These are phyloP conservation scores for Bombyx mandarina DNA, from an alignment of 1,140 invertebrate genomes.

Conservation along the genomic window DNA sequence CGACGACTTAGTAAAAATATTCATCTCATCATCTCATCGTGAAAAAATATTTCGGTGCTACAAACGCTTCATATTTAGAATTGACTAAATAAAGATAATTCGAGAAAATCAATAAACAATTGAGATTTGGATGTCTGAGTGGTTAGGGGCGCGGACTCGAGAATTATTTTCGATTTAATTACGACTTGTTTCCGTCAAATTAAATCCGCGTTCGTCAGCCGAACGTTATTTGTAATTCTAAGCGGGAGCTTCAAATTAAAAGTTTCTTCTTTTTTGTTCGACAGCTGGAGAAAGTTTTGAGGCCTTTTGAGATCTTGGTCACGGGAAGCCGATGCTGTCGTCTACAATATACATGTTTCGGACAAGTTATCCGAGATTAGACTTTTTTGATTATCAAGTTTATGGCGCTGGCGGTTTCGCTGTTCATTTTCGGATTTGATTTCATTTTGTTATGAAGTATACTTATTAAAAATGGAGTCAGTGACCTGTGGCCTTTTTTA, in stretches of 20 bases:
- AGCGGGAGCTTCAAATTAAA: slow-evolving; percentile 22
- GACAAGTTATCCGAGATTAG: too few species aligned
- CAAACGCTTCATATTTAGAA: too few species aligned
- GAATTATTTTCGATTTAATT: slow-evolving; percentile 38
- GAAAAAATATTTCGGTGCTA: too few species aligned
- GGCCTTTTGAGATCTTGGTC: background rate
- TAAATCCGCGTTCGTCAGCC: slow-evolving; percentile 25
- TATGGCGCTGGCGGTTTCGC: slow-evolving; percentile 1
- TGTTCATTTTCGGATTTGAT: background rate
- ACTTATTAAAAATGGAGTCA: too few species aligned
- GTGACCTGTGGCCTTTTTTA: too few species aligned
- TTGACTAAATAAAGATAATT: too few species aligned
- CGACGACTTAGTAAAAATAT: too few species aligned
- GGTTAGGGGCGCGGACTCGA: slow-evolving; percentile 6
- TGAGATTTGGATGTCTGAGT: slow-evolving; percentile 30
- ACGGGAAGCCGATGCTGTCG: too few species aligned
- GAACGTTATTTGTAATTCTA: slow-evolving; percentile 32
- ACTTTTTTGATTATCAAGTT: background rate
- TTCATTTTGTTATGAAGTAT: too few species aligned
- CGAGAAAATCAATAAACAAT: too few species aligned
- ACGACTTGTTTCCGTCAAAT: slow-evolving; percentile 29
- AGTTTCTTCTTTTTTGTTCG: slow-evolving; percentile 15
- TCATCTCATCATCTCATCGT: too few species aligned
- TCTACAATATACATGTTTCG: too few species aligned
- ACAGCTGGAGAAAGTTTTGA: slow-evolving; percentile 1